Evolutionary conservation across 2,888 invertebrate genomes (phyloP), one percentile per base, ranked within the genome.

Genomic region (Pandemis cinnamomeana): DNA sequence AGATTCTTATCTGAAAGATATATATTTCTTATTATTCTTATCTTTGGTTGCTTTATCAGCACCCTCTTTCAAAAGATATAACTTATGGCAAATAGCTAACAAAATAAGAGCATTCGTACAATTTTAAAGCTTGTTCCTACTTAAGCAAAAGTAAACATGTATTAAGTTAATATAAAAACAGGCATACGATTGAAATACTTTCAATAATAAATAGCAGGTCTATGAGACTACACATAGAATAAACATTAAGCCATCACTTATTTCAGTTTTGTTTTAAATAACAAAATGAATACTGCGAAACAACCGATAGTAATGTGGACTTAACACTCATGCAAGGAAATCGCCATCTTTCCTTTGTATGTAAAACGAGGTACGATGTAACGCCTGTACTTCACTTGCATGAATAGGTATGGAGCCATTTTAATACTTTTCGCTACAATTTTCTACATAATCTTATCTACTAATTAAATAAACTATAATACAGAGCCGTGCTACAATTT

Each of bases 1-100:
- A 58, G 58, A 58, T 27, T 10, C 27, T 58, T 27, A 11, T 58
- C 11, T 20, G 58, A 58, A 27, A 58, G 11, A 27, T 58, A 58
- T 11, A 58, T 58, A 58, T 58, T 58, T 58, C 11, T 58, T 27
- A 27, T 58, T 58, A 20, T 55, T 27, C 11, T 58, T 58, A 58
- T 27, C 27, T 58, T 27, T 58, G 27, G 4, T 27, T 27, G 27
- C 58, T 58, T 58, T 58, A 27, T 27, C 27, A 58, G 58, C 27
- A 27, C 11, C 11, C 27, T 27, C 58, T 11, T 58, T 58, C 27
- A n/a, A 11, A 55, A 27, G 11, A 58, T 27, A 27, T 4, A 58
- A 58, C 5, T 27, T 27, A 27, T 27, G 11, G 7, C 27, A 27
- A 58, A 27, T 10, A 27, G 27, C 58, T 58, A 58, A 5, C 6